Conservation (phyloP, 2,888 invertebrate genomes). For the Euclidia mi region DNA sequence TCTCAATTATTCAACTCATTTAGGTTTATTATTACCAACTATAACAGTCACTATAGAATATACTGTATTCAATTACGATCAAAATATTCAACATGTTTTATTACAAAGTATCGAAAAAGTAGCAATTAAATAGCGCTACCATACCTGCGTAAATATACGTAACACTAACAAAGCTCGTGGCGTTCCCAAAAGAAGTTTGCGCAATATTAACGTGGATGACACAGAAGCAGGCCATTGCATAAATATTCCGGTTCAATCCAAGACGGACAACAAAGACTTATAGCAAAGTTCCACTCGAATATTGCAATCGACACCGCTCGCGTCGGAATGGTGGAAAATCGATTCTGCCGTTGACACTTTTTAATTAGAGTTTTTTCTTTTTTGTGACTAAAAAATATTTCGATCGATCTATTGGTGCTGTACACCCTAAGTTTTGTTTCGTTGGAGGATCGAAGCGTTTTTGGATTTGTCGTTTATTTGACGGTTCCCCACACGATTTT, state of each 20-base stretch:
- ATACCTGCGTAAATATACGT: background rate
- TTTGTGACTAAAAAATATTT: conserved; percentile 41
- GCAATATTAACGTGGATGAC: conserved; percentile 35
- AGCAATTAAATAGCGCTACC: no score
- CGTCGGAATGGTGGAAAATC: conserved; percentile 48
- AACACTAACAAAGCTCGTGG: conserved; percentile 24
- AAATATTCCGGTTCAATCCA: conserved; percentile 44
- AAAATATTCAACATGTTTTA: no score
- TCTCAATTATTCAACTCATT: no score
- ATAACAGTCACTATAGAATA: no score
- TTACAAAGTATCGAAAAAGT: no score
- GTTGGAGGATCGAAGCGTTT: conserved; percentile 14
- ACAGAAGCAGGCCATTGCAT: conserved; percentile 30
- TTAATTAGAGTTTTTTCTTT: conserved; percentile 67
- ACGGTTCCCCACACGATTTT: conserved; percentile 3
- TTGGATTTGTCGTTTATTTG: conserved; percentile 32
- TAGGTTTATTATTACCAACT: no score
- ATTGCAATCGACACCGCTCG: conserved; percentile 64
- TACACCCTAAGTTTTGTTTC: conserved; percentile 43
- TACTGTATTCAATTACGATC: no score
- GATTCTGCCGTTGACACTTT: conserved; percentile 70
- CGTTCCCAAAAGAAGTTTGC: conserved; percentile 24
- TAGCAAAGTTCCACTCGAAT: conserved; percentile 50
- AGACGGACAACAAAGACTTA: conserved; percentile 50
- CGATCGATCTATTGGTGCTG: no score